Evolutionary conservation across 2,888 invertebrate species (phyloP).

Genomic region (Orthosia incerta): DNA sequence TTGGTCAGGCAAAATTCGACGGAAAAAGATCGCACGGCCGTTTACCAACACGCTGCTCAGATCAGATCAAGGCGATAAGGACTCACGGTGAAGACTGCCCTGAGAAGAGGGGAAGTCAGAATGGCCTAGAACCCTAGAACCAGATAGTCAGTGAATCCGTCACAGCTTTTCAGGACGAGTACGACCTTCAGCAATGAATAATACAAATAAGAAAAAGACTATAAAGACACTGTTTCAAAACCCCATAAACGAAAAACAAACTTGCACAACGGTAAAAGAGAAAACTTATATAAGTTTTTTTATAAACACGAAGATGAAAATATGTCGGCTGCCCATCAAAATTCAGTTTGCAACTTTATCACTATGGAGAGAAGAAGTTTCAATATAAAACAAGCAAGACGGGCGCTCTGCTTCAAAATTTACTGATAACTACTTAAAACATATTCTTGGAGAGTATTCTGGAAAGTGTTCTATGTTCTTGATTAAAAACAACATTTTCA

Average conservation of each 20-base stretch:
- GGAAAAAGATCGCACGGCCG: too few species aligned
- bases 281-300: conserved; percentile 44
- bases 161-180: too few species aligned
- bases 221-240: neutral
- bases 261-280: conserved; percentile 10
- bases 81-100: too few species aligned
- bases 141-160: too few species aligned
- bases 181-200: too few species aligned
- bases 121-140: too few species aligned
- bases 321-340: conserved; percentile 58
- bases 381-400: conserved; percentile 64
- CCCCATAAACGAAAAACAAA: conserved; percentile 24
- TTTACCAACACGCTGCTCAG: too few species aligned
- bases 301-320: conserved; percentile 50
- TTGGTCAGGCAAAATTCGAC: too few species aligned
- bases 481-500: neutral
- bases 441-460: conserved; percentile 58
- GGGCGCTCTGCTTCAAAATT: conserved; percentile 64
- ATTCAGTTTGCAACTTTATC: conserved; percentile 69
- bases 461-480: conserved; percentile 12
- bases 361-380: conserved; percentile 56
- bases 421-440: conserved; percentile 69
- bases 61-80: too few species aligned
- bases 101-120: too few species aligned
- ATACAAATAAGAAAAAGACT: too few species aligned